These are phyloP conservation scores for Lepidocyrtoides sp. DNA, from an alignment of 2,888 invertebrate genomes.

Conservation along the genomic window DNA sequence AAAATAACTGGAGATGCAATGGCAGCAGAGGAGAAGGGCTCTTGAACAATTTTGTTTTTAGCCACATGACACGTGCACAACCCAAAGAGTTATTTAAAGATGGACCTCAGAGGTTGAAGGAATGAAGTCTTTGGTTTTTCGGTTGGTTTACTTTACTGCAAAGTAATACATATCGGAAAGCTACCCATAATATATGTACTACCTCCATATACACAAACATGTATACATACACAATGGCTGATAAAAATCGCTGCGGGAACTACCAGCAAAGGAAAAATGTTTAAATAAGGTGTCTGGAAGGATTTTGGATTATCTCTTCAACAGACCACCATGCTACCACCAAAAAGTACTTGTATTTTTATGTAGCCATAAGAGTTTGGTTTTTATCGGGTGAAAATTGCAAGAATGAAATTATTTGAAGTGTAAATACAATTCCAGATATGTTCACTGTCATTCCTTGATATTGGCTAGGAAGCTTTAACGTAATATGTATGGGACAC, in stretches of 20 bases:
- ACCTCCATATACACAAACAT: not conserved
- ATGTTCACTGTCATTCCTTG: not conserved
- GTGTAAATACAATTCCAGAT: slow-evolving; percentile 36
- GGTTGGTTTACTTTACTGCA: slow-evolving; percentile 39
- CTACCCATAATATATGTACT: not conserved
- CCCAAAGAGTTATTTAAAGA: not conserved
- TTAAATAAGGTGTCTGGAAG: slow-evolving; percentile 46
- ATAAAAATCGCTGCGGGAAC: not conserved
- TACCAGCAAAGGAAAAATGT: slow-evolving; percentile 11
- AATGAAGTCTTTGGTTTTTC: slow-evolving; percentile 35
- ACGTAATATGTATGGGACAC: not conserved
- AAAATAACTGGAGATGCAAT: slow-evolving; percentile 9
- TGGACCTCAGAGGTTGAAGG: slow-evolving; percentile 15
- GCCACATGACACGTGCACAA: slow-evolving; percentile 56
- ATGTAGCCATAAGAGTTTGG: slow-evolving; percentile 12
- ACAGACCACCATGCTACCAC: not conserved
- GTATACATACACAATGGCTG: not conserved
- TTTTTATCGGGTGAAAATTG: slow-evolving; percentile 59
- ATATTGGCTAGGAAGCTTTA: not conserved
- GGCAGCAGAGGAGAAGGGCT: not conserved
- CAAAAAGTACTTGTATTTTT: not conserved
- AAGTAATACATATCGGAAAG: slow-evolving; percentile 8
- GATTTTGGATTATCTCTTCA: slow-evolving; percentile 57
- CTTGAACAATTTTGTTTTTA: slow-evolving; percentile 60
- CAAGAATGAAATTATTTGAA: slow-evolving; percentile 62